A percentile compares a stretch with the other conserved stretches of the same genome.
phyloP scores from a whole-genome alignment of 2,888 invertebrate genomes.

The Tetragonisca angustula region DNA sequence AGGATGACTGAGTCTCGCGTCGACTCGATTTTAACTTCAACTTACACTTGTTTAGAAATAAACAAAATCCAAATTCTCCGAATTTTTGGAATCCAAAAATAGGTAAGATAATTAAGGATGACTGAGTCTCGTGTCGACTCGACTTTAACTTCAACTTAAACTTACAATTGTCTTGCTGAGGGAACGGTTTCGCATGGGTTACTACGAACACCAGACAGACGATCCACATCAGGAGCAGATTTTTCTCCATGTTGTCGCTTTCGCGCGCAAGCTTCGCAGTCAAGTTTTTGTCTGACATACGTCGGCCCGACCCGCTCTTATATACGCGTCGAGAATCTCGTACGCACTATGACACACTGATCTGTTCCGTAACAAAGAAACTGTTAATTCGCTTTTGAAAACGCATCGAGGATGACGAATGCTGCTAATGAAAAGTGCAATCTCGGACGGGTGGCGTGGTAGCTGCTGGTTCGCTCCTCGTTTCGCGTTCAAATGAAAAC shows the following conservation, averaged over 20 bases:
- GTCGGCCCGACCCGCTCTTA: slow-evolving; percentile 36
- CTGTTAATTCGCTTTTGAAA: slow-evolving; percentile 52
- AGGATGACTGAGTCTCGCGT: too few relatives aligned
- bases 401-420: slow-evolving; percentile 41
- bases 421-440: slow-evolving; percentile 53
- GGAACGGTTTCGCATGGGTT: slow-evolving; percentile 35
- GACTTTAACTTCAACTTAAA: background rate
- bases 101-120: too few relatives aligned
- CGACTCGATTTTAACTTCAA: background rate
- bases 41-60: too few relatives aligned
- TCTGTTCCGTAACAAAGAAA: slow-evolving; percentile 22
- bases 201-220: slow-evolving; percentile 31
- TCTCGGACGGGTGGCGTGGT: slow-evolving; percentile 25
- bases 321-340: slow-evolving; percentile 38
- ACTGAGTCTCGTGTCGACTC: too few relatives aligned
- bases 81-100: too few relatives aligned
- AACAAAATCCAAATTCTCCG: too few relatives aligned
- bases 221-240: slow-evolving; percentile 12
- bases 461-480: slow-evolving; percentile 2
- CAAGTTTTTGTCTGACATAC: slow-evolving; percentile 44
- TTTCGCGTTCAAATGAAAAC: slow-evolving; percentile 20
- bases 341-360: slow-evolving; percentile 7
- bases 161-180: slow-evolving; percentile 50
- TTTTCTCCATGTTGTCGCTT: slow-evolving; percentile 7
- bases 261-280: background rate